A percentile compares a stretch with the other conserved stretches of the same genome.
Evolutionary conservation across 2,797 vertebrate genomes (phyloP).

Genomic region (Pristis pectinata): DNA sequence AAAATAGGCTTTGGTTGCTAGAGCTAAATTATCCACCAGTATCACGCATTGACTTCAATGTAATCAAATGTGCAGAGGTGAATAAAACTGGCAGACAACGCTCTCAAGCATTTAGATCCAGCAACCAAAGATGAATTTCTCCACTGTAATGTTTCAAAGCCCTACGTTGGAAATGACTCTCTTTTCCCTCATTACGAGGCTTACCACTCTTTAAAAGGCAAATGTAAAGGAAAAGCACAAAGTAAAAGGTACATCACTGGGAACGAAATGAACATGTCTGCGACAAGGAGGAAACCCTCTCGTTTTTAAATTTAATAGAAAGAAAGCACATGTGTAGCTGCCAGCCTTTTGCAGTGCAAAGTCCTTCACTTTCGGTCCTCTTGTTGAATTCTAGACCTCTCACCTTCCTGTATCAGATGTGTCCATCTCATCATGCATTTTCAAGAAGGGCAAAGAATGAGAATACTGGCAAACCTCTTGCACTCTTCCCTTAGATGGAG

Average conservation of each 20-base stretch:
- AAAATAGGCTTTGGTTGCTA: too few species aligned
- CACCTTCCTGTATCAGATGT: background rate
- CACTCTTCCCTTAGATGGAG: background rate
- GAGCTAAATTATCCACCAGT: too few species aligned
- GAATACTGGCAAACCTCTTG: background rate
- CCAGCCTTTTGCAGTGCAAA: background rate
- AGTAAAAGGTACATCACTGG: background rate
- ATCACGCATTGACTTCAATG: too few species aligned
- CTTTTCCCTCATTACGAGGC: background rate
- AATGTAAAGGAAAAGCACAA: background rate
- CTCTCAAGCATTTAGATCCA: too few species aligned
- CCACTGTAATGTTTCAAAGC: background rate
- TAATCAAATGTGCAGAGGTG: too few species aligned
- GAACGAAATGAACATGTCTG: background rate
- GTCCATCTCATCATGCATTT: background rate
- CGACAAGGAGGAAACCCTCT: background rate
- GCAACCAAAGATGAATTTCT: too few species aligned
- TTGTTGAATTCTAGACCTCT: background rate
- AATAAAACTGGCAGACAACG: too few species aligned
- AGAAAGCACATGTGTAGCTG: constrained; percentile 26
- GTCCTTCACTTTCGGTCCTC: too few species aligned
- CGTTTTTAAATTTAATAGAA: background rate
- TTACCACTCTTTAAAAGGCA: constrained; percentile 19
- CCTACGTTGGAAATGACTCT: background rate
- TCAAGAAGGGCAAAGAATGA: background rate